Conservation (phyloP, 2,888 invertebrate genomes). For the Melanostoma scalare region DNA sequence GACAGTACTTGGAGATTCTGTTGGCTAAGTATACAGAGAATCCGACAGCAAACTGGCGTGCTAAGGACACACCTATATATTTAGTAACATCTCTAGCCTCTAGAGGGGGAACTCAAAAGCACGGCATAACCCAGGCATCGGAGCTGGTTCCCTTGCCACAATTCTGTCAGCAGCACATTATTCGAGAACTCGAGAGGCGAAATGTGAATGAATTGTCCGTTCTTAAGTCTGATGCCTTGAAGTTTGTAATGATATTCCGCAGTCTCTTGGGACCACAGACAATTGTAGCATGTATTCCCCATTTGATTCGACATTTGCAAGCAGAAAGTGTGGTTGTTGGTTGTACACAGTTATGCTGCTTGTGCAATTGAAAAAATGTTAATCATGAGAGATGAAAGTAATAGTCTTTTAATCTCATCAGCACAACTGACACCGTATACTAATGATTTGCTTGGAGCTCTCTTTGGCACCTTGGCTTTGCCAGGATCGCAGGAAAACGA, state of each 20-base stretch:
- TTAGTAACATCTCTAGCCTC: conserved; percentile 97
- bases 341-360: conserved; percentile 97
- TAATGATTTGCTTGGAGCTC: conserved; percentile 87
- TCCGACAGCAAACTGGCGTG: conserved; percentile 92
- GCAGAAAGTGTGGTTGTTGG: conserved; percentile 91
- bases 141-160: conserved; percentile 94
- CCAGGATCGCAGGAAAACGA: conserved; percentile 95
- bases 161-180: conserved; percentile 93
- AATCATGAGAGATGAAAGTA: conserved; percentile 86
- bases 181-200: conserved; percentile 90
- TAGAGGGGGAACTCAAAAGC: conserved; percentile 93
- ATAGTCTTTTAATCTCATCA: conserved; percentile 83
- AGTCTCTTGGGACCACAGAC: conserved; percentile 92
- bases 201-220: conserved; percentile 93
- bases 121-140: conserved; percentile 95
- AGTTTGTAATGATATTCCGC: conserved; percentile 97
- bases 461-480: conserved; percentile 89
- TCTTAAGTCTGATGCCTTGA: conserved; percentile 97
- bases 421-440: conserved; percentile 87
- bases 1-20: conserved; percentile 87
- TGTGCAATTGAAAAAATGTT: conserved; percentile 94
- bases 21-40: conserved; percentile 89
- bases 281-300: conserved; percentile 89
- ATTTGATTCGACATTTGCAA: conserved; percentile 89
- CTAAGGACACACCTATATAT: conserved; percentile 97